Evolutionary conservation across 2,797 vertebrate genomes (phyloP), one percentile per base, ranked within the genome.

Genomic region (Spea hammondii): DNA sequence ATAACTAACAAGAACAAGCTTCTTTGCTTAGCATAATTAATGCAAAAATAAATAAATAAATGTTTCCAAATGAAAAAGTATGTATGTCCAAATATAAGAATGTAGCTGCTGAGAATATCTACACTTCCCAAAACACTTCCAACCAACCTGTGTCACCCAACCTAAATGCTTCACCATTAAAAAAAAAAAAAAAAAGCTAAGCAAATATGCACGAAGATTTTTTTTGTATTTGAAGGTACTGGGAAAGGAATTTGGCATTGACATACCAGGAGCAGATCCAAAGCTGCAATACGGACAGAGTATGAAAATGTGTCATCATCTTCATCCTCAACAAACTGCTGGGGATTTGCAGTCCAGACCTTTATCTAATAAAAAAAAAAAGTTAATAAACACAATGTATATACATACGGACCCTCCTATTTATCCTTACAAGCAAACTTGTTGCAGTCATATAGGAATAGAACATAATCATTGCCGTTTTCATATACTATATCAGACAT

Each of bases 251-350:
- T 32, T 32, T 32, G 32, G 32, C 11, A 14, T 32, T 79, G 12
- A 87, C 94, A 88, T 89, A 99, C 98, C 94, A 99, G 89, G 85
- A 99, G 84, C 60, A 99, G 91, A 85, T 99, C 98, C 86, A 98
- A 97, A 54, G 97, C 96, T 68, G 98, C 97, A 79, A 99, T 98
- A 85, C 98, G 93, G 83, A 99, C 98, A 0, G 97, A 96, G 79
- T 99, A 99, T 13, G 98, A 99, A 88, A 99, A 98, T 0, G 97
- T 99, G 76, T 99, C 98, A 17, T 99, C 98, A 79, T 99, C 98
- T 85, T 99, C 98, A 53, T 99, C 98, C 85, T 99, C 97, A 44
- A 99, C 98, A 89, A 99, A 99, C 80, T 97, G 97, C 83, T 99
- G 97, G 0, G 98, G 98, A 89, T 97, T 98, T 0, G 96, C 95